These are phyloP conservation scores for Patella depressa DNA, from an alignment of 2,888 invertebrate species.

Conservation along the genomic window DNA sequence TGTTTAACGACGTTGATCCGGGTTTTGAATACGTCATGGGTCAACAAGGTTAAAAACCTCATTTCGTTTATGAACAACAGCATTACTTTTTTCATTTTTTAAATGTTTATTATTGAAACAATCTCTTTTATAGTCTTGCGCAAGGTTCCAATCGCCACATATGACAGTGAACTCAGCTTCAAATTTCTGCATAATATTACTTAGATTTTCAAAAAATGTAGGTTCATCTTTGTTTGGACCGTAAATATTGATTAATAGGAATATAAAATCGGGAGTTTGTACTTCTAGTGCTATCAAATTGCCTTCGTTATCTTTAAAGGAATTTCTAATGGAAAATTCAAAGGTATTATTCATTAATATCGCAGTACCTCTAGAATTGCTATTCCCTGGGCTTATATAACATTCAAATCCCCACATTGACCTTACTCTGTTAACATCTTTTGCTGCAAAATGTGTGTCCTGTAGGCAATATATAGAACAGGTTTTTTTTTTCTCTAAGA, in stretches of 20 bases:
- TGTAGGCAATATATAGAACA: constrained; percentile 4
- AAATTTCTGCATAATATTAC: not conserved
- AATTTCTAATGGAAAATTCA: not conserved
- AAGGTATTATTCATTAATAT: not conserved
- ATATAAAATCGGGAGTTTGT: not conserved
- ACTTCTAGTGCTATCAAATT: not conserved
- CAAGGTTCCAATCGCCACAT: not conserved
- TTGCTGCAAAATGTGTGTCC: not conserved
- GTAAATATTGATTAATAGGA: not conserved
- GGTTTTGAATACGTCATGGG: constrained; percentile 13
- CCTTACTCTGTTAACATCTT: not conserved
- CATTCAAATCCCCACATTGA: not conserved
- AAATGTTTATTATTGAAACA: not conserved
- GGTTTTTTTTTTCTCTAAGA: not conserved
- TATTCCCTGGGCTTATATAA: not conserved
- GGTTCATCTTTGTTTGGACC: not conserved
- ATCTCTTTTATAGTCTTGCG: not conserved
- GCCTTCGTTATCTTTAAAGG: not conserved
- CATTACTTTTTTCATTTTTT: not conserved
- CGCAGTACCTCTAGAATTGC: not conserved
- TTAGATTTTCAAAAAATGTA: not conserved
- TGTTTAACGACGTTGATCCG: constrained; percentile 17
- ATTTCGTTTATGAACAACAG: not conserved
- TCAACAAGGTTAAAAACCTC: not conserved
- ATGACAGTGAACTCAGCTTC: not conserved